phyloP scores from a whole-genome alignment of 2,797 vertebrate genomes.

The Micrastur ruficollis region DNA sequence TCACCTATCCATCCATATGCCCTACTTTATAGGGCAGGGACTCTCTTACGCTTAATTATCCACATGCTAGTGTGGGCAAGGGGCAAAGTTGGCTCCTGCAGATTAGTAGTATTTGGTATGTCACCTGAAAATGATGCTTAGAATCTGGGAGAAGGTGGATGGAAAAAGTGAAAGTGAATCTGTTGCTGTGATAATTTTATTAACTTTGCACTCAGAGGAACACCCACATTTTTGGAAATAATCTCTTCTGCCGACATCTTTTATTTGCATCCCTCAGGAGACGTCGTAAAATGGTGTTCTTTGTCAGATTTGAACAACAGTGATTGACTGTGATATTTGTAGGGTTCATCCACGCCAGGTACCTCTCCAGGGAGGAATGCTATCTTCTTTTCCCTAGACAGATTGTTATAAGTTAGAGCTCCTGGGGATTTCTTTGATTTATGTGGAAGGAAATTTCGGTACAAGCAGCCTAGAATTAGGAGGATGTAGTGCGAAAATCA shows the following conservation, averaged over 20 bases:
- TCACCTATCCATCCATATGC: not conserved
- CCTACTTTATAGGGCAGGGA: not conserved
- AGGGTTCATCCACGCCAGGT: not conserved
- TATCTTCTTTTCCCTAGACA: not conserved
- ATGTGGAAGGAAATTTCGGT: not conserved
- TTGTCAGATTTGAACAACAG: not conserved
- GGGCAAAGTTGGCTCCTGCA: not conserved
- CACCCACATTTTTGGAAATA: not conserved
- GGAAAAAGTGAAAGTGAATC: not conserved
- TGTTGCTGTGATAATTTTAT: not conserved
- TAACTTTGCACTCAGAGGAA: not conserved
- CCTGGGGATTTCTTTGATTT: slow-evolving; percentile 30
- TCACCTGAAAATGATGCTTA: not conserved
- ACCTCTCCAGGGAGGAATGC: not conserved
- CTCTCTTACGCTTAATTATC: slow-evolving; percentile 2
- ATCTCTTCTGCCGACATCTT: not conserved
- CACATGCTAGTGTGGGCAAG: not conserved
- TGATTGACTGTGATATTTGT: slow-evolving; percentile 19
- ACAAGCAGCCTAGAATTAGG: slow-evolving; percentile 2
- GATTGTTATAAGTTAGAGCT: slow-evolving; percentile 8
- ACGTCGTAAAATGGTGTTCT: not conserved
- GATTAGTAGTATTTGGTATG: not conserved
- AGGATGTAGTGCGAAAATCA: not conserved
- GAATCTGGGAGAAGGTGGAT: not conserved
- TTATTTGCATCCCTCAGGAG: not conserved